phyloP scores from a whole-genome alignment of 2,113 vertebrate genomes.

The Dissostichus mawsoni region DNA sequence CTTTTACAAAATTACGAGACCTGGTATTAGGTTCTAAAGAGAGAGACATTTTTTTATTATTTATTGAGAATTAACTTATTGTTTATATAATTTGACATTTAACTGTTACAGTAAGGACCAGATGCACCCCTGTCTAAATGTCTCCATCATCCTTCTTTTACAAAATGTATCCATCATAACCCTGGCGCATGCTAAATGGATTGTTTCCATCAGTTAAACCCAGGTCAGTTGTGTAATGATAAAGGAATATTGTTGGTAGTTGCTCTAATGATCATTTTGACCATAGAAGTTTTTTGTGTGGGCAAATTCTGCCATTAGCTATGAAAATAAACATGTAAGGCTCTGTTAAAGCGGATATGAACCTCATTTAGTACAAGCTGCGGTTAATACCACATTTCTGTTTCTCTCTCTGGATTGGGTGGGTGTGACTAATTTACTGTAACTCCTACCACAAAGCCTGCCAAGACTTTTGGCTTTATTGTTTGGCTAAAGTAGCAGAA shows the following conservation, averaged over 20 bases:
- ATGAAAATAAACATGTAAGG: conserved; percentile 45
- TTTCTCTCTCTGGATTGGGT: conserved; percentile 28
- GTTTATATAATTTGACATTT: neutral
- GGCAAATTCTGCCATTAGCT: conserved; percentile 44
- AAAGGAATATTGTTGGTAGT: conserved; percentile 15
- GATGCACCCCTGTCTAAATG: neutral
- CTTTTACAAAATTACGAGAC: too few relatives aligned
- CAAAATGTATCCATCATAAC: neutral
- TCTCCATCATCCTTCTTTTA: neutral
- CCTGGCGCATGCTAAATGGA: neutral
- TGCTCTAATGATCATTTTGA: conserved; percentile 27
- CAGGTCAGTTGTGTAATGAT: conserved; percentile 3
- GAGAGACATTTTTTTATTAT: too few relatives aligned
- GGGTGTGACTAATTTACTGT: conserved; percentile 54
- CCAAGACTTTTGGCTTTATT: conserved; percentile 57
- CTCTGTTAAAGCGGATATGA: conserved; percentile 43
- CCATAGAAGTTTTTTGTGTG: conserved; percentile 21
- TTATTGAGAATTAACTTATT: neutral
- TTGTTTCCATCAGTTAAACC: conserved; percentile 6
- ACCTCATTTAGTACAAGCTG: conserved; percentile 32
- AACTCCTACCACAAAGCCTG: conserved; percentile 43
- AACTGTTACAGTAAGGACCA: neutral
- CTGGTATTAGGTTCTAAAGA: too few relatives aligned
- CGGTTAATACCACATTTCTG: conserved; percentile 46
- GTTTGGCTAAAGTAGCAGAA: conserved; percentile 62